These are phyloP conservation scores for Poeciliopsis infans DNA, from an alignment of 2,797 vertebrate species.

Conservation along the genomic window DNA sequence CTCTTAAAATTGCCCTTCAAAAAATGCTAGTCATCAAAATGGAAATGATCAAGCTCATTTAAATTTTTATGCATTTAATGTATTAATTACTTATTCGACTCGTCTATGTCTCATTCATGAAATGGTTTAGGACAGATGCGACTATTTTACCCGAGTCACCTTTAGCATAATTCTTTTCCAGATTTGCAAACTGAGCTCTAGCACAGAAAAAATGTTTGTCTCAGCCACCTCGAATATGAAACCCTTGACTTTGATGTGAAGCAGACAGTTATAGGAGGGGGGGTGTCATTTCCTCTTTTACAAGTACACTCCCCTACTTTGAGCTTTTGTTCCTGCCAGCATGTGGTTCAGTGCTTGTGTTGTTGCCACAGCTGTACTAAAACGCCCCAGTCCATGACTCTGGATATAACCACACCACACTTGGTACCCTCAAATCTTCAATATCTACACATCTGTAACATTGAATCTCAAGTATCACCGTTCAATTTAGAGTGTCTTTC, in stretches of 20 bases:
- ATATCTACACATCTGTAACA: constrained; percentile 4
- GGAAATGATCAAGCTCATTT: too few species aligned
- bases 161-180: not conserved
- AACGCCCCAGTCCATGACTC: constrained; percentile 13
- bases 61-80: too few species aligned
- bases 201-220: constrained; percentile 45
- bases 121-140: not conserved
- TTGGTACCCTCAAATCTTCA: constrained; percentile 10
- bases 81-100: too few species aligned
- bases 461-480: not conserved
- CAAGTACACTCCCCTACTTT: constrained; percentile 46
- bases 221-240: constrained; percentile 49
- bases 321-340: constrained; percentile 71
- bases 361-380: constrained; percentile 72
- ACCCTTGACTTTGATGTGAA: constrained; percentile 73
- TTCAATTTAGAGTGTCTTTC: not conserved
- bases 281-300: constrained; percentile 69
- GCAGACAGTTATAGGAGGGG: constrained; percentile 52
- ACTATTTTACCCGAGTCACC: not conserved
- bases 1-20: too few species aligned
- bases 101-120: not conserved
- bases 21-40: too few species aligned
- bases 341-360: constrained; percentile 61
- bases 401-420: constrained; percentile 7
- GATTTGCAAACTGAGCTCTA: constrained; percentile 11